Base-by-base conservation (phyloP, 2,797 vertebrate species). In the Harpagifer antarcticus region DNA sequence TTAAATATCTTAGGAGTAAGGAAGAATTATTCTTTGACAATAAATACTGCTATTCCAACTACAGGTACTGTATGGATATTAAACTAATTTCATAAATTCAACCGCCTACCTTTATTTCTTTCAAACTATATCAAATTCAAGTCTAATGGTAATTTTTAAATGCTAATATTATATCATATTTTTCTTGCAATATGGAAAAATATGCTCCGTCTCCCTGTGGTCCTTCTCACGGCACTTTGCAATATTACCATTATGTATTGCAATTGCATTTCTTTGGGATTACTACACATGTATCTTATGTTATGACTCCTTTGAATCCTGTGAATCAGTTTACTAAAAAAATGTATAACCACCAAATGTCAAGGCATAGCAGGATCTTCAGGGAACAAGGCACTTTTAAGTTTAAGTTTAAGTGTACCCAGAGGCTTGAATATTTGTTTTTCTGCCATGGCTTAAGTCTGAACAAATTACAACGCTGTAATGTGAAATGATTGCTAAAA, bases 241-340 rank as follows among this genome's bases (percentile, higher is more conserved):
- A 48, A 44, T 48, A 10, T 48, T 48, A 0, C 27, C 17, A 33
- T 27, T 33, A 33, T 33, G 59, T 62, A 7, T 48, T n/a, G 27
- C 5, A 11, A 0, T 15, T 12, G 9, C 43, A 12, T 11, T 33
- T 16, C 44, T 6, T 44, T 14, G 16, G 20, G 42, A 45, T 23
- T 13, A 48, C n/a, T 13, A 1, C 47, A 33, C 3, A 3, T 27
- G 23, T 16, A 17, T n/a, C 6, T 33, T 43, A 55, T 82, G 71
- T 58, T 52, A 27, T 65, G 72, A 76, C 64, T 68, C 19, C 7
- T 58, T 20, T 68, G 27, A 54, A 23, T 42, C 27, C 61, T 55
- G 66, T 57, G 6, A 70, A 47, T 58, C 45, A 15, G 17, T 42
- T 16, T 66, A 1, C 13, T 52, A 52, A 16, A 13, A 40, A 14